These are phyloP conservation scores for Venusia cambrica DNA, from an alignment of 2,888 invertebrate species.

Conservation along the genomic window DNA sequence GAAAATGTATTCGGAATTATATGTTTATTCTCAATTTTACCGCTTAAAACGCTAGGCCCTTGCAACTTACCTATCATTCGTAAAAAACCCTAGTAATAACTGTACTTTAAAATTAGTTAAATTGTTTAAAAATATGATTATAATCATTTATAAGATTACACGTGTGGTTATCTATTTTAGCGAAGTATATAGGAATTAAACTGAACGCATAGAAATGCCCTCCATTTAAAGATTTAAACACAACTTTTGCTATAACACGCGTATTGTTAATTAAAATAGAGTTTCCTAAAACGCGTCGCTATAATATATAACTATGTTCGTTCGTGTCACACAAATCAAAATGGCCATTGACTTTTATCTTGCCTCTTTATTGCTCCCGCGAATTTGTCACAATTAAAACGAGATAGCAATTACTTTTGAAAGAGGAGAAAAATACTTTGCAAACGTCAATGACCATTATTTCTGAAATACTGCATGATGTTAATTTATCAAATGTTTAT, in stretches of 20 bases:
- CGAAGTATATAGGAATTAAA: conserved; percentile 12
- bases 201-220: conserved; percentile 16
- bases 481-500: conserved; percentile 24
- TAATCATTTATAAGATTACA: no score
- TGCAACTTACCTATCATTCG: conserved; percentile 34
- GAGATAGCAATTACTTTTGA: no score
- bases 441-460: no score
- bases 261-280: neutral
- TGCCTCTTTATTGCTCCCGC: no score
- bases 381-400: no score
- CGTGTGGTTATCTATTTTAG: conserved; percentile 6
- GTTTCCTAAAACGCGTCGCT: conserved; percentile 14
- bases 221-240: conserved; percentile 18
- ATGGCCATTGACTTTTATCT: no score
- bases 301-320: conserved; percentile 18
- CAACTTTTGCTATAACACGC: conserved; percentile 11
- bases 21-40: no score
- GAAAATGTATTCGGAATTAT: conserved; percentile 36
- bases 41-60: conserved; percentile 21
- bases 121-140: no score
- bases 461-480: no score
- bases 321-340: no score
- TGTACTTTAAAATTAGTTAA: no score
- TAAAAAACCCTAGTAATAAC: conserved; percentile 8
- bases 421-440: no score